Evolutionary conservation across 2,113 vertebrate species (phyloP), one percentile per base, ranked within the genome.

Genomic region (Talpa occidentalis): DNA sequence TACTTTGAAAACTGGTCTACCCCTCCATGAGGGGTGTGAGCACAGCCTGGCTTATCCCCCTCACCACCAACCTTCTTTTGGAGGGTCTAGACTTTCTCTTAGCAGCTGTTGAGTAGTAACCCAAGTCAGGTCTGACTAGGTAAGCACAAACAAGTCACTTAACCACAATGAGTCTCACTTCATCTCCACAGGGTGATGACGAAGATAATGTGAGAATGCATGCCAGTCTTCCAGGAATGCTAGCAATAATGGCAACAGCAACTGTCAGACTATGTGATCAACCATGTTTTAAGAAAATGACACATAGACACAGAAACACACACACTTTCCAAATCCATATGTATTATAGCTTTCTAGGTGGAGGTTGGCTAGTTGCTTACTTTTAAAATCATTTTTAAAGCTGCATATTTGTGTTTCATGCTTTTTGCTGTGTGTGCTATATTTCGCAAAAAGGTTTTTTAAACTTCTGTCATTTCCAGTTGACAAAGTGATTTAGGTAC

Each of bases 381-480:
- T 66, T 66, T 81, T 78, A 66, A 90, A 93, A 87, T 90, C 87
- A 82, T 83, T 80, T 91, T 10, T 70, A 56, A 83, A 76, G 37
- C n/a, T 87, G 10, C 42, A 60, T 19, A 67, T 94, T 82, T 88
- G 37, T 67, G 22, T 85, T 80, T 78, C n/a, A 87, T 79, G 26
- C 14, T 42, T 86, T 79, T 86, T 84, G 88, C 19, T 95, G 22
- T 44, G 9, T 84, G 17, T 90, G 22, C 62, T 86, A 84, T 67
- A 91, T 69, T 62, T 88, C 42, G 56, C 6, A 54, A 62, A 59
- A 81, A 69, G 3, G 1, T 2, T 87, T 62, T 64, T 82, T 9
- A 69, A 83, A 82, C 1, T 69, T 79, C 14, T 62, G 22, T 70
- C 90, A 44, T 69, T 95, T 93, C 62, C 56, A 79, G 35, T 7